phyloP scores from a whole-genome alignment of 2,113 vertebrate species.

The Odobenus rosmarus region DNA sequence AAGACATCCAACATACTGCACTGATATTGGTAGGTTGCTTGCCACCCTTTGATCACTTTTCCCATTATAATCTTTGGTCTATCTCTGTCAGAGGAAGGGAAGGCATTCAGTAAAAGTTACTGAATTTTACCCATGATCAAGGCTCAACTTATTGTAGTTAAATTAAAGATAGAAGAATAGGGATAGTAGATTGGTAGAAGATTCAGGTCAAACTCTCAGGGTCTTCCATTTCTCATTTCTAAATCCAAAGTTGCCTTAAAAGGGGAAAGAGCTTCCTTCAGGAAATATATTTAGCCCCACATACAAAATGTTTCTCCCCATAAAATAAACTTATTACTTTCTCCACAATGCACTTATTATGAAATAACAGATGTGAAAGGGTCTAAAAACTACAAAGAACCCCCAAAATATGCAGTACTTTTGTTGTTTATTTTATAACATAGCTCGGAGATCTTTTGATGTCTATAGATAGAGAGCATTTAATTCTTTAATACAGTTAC shows the following conservation, averaged over 20 bases:
- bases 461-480: neutral
- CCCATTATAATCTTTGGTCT: neutral
- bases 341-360: neutral
- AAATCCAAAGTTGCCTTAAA: neutral
- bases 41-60: neutral
- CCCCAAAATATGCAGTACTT: neutral
- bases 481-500: neutral
- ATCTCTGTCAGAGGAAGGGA: neutral
- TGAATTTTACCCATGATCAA: neutral
- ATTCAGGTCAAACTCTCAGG: neutral
- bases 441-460: neutral
- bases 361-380: neutral
- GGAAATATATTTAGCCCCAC: neutral
- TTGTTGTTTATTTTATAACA: neutral
- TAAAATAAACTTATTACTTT: neutral
- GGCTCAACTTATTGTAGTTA: neutral
- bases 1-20: neutral
- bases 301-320: neutral
- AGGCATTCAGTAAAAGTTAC: neutral
- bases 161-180: neutral
- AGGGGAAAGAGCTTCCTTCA: neutral
- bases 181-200: neutral
- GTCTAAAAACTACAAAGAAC: neutral
- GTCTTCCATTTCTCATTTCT: neutral
- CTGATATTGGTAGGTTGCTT: neutral